Conservation (phyloP, 2,888 invertebrate genomes). For the Lydus trimaculatus region DNA sequence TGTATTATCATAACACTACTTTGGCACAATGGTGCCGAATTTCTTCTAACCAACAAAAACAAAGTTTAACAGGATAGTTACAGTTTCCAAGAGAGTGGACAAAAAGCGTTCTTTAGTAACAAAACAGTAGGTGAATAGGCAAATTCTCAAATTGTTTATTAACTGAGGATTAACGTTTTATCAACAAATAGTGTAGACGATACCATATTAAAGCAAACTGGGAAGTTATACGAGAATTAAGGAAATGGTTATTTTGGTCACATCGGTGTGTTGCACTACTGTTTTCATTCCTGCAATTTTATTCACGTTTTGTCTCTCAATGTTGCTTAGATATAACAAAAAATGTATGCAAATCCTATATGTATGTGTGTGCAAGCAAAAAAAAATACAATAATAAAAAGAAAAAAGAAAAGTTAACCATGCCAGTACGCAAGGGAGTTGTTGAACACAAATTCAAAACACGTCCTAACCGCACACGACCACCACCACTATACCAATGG, state of each 20-base stretch:
- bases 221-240: too few species aligned
- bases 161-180: too few species aligned
- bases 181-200: too few species aligned
- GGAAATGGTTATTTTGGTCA: too few species aligned
- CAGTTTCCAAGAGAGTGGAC: too few species aligned
- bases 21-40: background rate
- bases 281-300: background rate
- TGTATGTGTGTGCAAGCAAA: too few species aligned
- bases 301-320: background rate
- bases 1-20: background rate
- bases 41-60: background rate
- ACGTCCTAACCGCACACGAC: background rate
- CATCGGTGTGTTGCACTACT: too few species aligned
- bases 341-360: background rate
- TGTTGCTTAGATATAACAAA: background rate
- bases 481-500: background rate
- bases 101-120: too few species aligned
- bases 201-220: too few species aligned
- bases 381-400: background rate
- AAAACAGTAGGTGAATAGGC: too few species aligned
- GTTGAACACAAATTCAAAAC: constrained; percentile 10
- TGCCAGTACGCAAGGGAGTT: constrained; percentile 1
- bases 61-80: too few species aligned
- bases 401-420: background rate
- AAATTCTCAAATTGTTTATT: too few species aligned